Evolutionary conservation across 2,888 invertebrate species (phyloP).

Genomic region (Gastracanthus pulcherrimus): DNA sequence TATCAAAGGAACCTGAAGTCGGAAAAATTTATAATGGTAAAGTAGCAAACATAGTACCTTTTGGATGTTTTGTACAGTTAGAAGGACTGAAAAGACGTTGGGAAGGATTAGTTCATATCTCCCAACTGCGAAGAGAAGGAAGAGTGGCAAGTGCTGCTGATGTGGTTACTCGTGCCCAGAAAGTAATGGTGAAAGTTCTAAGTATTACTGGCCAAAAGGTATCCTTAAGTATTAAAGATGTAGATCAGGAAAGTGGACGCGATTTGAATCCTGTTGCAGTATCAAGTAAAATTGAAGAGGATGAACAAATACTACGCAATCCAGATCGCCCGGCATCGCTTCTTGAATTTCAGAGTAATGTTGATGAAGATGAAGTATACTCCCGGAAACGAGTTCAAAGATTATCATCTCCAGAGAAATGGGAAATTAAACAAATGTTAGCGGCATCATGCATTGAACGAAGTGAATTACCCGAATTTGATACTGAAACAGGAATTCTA

Average conservation of each 20-base stretch:
- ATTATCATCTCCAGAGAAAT: constrained; percentile 96
- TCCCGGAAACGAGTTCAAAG: constrained; percentile 91
- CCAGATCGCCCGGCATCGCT: constrained; percentile 90
- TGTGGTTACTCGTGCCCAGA: constrained; percentile 93
- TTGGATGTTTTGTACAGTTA: constrained; percentile 98
- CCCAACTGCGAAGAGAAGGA: constrained; percentile 94
- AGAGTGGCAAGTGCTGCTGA: constrained; percentile 96
- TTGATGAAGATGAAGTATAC: constrained; percentile 89
- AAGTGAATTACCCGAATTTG: constrained; percentile 97
- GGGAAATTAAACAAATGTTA: constrained; percentile 95
- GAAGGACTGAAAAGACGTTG: constrained; percentile 93
- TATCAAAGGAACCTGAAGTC: constrained; percentile 87
- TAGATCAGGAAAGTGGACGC: constrained; percentile 95
- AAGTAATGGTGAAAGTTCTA: constrained; percentile 92
- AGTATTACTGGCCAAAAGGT: constrained; percentile 95
- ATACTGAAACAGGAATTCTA: constrained; percentile 95
- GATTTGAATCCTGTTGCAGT: constrained; percentile 94
- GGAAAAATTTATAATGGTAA: constrained; percentile 95
- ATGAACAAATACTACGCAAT: constrained; percentile 89
- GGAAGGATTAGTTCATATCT: constrained; percentile 99
- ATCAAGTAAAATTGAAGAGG: constrained; percentile 81
- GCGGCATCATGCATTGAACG: constrained; percentile 79
- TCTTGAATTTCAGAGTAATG: constrained; percentile 78
- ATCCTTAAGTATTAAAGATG: constrained; percentile 98
- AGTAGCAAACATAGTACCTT: constrained; percentile 97